These are phyloP conservation scores for Eudemis profundana DNA, from an alignment of 2,888 invertebrate genomes.

Conservation along the genomic window DNA sequence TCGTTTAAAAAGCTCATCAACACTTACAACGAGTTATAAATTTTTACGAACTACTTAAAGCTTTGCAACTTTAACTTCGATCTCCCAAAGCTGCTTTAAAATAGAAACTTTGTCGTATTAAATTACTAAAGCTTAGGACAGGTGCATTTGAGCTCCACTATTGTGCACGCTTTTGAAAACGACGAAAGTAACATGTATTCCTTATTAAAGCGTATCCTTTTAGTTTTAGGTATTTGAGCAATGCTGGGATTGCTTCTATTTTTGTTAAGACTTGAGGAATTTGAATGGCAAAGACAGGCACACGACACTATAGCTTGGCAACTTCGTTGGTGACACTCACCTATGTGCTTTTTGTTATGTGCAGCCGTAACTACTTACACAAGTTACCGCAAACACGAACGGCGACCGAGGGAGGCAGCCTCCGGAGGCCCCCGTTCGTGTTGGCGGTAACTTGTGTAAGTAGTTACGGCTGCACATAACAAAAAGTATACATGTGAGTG, in stretches of 20 bases:
- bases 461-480: no score
- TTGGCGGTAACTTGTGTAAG: no score
- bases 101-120: constrained; percentile 19
- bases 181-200: not conserved
- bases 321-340: no score
- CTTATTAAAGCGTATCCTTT: not conserved
- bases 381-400: no score
- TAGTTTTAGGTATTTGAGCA: no score
- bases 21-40: constrained; percentile 18
- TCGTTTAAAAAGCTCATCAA: constrained; percentile 16
- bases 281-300: constrained; percentile 6
- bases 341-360: no score
- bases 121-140: constrained; percentile 15
- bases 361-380: no score
- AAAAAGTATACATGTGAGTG: no score
- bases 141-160: not conserved
- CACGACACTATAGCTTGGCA: no score
- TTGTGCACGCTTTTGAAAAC: not conserved
- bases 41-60: constrained; percentile 33
- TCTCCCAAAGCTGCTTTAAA: constrained; percentile 11
- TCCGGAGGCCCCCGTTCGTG: no score
- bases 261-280: constrained; percentile 8
- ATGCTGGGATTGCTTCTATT: constrained; percentile 30
- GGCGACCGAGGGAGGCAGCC: no score
- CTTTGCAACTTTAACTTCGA: constrained; percentile 3